A percentile compares a stretch with the other conserved stretches of the same genome.
Evolutionary conservation across 2,888 invertebrate species (phyloP).

Genomic region (Heliconius charithonia): DNA sequence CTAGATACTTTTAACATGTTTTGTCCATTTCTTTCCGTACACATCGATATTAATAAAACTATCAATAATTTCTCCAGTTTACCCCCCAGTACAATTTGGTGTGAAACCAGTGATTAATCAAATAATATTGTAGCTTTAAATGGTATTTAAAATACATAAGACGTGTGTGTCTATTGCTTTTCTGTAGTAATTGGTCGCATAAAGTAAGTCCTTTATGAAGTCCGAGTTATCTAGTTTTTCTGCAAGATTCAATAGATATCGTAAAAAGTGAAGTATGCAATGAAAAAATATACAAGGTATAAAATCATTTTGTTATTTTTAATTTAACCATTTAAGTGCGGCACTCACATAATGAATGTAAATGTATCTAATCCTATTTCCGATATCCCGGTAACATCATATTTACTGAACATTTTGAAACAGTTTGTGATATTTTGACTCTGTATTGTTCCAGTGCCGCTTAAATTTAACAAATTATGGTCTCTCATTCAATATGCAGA

Average conservation of each 20-base stretch:
- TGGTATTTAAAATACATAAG: not conserved
- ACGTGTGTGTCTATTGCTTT: not conserved
- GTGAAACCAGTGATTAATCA: no score
- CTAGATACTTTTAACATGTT: not conserved
- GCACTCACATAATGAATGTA: slow-evolving; percentile 1
- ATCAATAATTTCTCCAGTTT: not conserved
- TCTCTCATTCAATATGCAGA: slow-evolving; percentile 11
- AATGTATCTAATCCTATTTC: slow-evolving; percentile 31
- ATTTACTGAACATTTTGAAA: not conserved
- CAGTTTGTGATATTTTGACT: slow-evolving; percentile 1
- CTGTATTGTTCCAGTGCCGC: not conserved
- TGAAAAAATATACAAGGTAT: not conserved
- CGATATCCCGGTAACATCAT: slow-evolving; percentile 44
- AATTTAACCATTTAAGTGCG: not conserved
- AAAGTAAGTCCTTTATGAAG: not conserved
- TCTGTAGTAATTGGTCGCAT: no score
- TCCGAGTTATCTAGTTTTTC: not conserved
- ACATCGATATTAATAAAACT: not conserved
- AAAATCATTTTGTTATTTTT: not conserved
- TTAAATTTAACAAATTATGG: slow-evolving; percentile 11
- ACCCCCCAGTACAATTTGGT: not conserved
- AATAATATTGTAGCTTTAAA: not conserved
- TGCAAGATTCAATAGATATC: no score
- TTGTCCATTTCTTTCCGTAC: not conserved
- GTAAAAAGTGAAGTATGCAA: not conserved